These are phyloP conservation scores for Micromesistius poutassou DNA, from an alignment of 2,797 vertebrate species.

Conservation along the genomic window DNA sequence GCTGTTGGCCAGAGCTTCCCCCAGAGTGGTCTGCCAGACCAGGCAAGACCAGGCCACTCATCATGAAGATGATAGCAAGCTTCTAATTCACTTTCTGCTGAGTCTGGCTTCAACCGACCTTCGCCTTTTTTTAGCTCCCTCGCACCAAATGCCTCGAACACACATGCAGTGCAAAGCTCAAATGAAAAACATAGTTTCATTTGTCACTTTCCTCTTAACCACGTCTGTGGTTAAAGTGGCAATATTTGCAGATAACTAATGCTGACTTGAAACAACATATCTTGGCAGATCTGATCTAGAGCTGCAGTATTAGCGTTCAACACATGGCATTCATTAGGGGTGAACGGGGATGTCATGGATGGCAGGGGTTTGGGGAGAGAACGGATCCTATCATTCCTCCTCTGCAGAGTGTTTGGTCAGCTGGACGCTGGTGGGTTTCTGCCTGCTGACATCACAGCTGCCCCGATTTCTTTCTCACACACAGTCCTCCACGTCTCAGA, in stretches of 20 bases:
- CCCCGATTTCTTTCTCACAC: slow-evolving; percentile 51
- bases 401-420: slow-evolving; percentile 66
- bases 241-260: neutral
- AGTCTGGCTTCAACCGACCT: slow-evolving; percentile 41
- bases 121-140: slow-evolving; percentile 38
- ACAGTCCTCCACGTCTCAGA: slow-evolving; percentile 29
- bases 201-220: slow-evolving; percentile 10
- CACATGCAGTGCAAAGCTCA: slow-evolving; percentile 23
- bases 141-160: slow-evolving; percentile 32
- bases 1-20: slow-evolving; percentile 54
- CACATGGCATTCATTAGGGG: slow-evolving; percentile 52
- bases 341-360: slow-evolving; percentile 40
- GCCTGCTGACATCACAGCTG: slow-evolving; percentile 51
- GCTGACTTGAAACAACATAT: neutral
- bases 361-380: slow-evolving; percentile 50
- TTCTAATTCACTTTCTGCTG: slow-evolving; percentile 55
- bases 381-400: slow-evolving; percentile 34
- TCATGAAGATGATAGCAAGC: slow-evolving; percentile 48
- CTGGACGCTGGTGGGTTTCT: slow-evolving; percentile 47
- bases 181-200: neutral
- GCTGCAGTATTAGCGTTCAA: slow-evolving; percentile 27
- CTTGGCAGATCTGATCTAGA: slow-evolving; percentile 1
- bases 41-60: slow-evolving; percentile 48
- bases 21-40: slow-evolving; percentile 35
- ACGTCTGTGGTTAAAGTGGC: neutral